A percentile compares a stretch with the other conserved stretches of the same genome.
phyloP scores from a whole-genome alignment of 2,797 vertebrate genomes.

The Gadopsis marmoratus region DNA sequence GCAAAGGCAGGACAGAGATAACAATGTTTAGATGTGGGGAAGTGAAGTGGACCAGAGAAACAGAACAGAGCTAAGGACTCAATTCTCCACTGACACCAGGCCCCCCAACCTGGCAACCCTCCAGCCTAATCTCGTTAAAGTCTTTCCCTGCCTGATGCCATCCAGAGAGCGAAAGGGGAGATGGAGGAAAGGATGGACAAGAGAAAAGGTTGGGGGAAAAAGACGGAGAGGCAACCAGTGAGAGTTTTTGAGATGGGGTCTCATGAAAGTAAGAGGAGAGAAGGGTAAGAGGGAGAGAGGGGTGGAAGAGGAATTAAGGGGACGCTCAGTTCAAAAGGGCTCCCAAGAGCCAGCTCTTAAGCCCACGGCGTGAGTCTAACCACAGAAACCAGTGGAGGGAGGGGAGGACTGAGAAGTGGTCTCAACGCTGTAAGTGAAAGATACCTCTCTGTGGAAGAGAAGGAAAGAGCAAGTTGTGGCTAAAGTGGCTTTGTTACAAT shows the following conservation, averaged over 20 bases:
- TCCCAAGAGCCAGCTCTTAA: constrained; percentile 69
- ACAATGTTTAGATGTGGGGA: constrained; percentile 76
- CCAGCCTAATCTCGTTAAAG: constrained; percentile 79
- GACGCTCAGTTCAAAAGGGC: constrained; percentile 67
- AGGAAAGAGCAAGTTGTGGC: constrained; percentile 3
- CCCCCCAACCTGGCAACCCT: constrained; percentile 73
- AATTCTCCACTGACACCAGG: constrained; percentile 67
- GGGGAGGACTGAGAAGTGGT: constrained; percentile 38
- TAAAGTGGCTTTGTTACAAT: constrained; percentile 19
- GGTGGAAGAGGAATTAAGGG: constrained; percentile 62
- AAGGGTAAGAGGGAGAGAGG: constrained; percentile 22
- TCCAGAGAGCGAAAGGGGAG: constrained; percentile 48
- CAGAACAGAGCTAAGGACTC: constrained; percentile 66
- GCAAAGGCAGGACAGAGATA: constrained; percentile 64
- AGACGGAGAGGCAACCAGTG: constrained; percentile 30
- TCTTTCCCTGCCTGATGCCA: constrained; percentile 69
- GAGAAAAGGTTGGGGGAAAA: constrained; percentile 12
- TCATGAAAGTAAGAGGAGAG: constrained; percentile 60
- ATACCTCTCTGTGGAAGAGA: constrained; percentile 32
- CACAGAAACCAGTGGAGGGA: constrained; percentile 62
- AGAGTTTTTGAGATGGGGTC: constrained; percentile 48
- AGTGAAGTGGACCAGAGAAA: constrained; percentile 74
- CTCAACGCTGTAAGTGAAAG: constrained; percentile 53
- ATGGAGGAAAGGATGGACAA: constrained; percentile 37
- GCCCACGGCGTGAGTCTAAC: constrained; percentile 70